phyloP scores from a whole-genome alignment of 2,797 vertebrate species.

The Pampus argenteus region DNA sequence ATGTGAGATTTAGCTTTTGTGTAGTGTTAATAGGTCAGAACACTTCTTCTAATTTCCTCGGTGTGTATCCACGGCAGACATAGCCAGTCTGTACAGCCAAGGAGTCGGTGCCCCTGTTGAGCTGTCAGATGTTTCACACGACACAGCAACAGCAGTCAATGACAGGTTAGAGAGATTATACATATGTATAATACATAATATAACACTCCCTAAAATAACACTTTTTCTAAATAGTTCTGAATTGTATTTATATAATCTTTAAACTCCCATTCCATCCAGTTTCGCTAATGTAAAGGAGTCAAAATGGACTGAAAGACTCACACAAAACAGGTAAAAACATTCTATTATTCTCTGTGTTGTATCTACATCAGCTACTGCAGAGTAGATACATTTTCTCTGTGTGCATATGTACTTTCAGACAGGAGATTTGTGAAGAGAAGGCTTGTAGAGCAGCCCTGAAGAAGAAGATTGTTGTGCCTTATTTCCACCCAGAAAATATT shows the following conservation, averaged over 20 bases:
- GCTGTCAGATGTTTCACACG: slow-evolving; percentile 14
- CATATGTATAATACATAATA: not conserved
- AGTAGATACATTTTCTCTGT: slow-evolving; percentile 21
- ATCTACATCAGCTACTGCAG: not conserved
- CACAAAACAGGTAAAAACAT: slow-evolving; percentile 85
- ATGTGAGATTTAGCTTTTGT: not conserved
- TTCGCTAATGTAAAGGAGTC: slow-evolving; percentile 58
- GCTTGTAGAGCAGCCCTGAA: slow-evolving; percentile 75
- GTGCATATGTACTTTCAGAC: slow-evolving; percentile 72
- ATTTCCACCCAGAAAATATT: slow-evolving; percentile 87
- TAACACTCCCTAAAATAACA: not conserved
- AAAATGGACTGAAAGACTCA: slow-evolving; percentile 82
- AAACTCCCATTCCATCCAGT: slow-evolving; percentile 40
- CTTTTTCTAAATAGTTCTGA: not conserved
- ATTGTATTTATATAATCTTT: not conserved
- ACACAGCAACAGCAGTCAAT: slow-evolving; percentile 32
- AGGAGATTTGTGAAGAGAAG: slow-evolving; percentile 80
- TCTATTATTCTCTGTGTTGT: not conserved
- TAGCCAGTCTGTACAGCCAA: slow-evolving; percentile 82
- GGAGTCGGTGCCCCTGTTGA: slow-evolving; percentile 67
- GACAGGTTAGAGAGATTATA: slow-evolving; percentile 74
- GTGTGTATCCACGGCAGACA: slow-evolving; percentile 75
- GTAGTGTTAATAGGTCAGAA: not conserved
- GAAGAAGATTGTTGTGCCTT: slow-evolving; percentile 81
- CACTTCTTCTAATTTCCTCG: not conserved